Base-by-base conservation (phyloP, 30 jellyfish, hydroid and myxozoan species). In the Clytia hemisphaerica region DNA sequence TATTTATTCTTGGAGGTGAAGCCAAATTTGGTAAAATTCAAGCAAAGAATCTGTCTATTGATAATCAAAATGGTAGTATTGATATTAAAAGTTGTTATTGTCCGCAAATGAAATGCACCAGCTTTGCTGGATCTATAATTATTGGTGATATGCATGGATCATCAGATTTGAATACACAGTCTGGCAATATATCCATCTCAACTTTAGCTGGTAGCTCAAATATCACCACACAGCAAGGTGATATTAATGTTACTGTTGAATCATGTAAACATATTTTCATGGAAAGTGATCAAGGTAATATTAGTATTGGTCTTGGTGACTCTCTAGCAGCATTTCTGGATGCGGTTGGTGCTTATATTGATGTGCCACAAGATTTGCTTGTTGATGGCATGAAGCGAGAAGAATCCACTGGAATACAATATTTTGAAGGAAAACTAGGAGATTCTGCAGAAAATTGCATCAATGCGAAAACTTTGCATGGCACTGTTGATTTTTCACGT, bases 371-470 rank as follows among this genome's bases (percentile, higher is more conserved):
- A 53, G 81, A 69, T 10, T 36, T 69, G 3, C 24, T 69, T 35
- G 25, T 44, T 69, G 81, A 69, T 69, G 81, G 81, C n/a, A 25
- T 69, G 47, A 69, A 69, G 71, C 25, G 46, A 49, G 26, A 69
- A 1, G 27, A 21, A 7, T 69, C 78, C 7, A 49, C 25, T 69
- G 71, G 59, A 24, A 32, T 2, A 34, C 55, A 69, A n/a, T 44
- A 45, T 49, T 69, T 69, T 69, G 81, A 69, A 49, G 81, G 81
- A 16, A 69, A 69, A 32, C 29, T 69, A n/a, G 81, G 81, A 9
- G 77, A 69, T 31, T 76, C n/a, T n/a, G n/a, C n/a, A n/a, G n/a
- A n/a, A n/a, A n/a, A n/a, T n/a, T n/a, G n/a, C n/a, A n/a, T n/a
- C n/a, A n/a, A n/a, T n/a, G n/a, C n/a, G n/a, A n/a, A n/a, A n/a